A percentile compares a stretch with the other conserved stretches of the same genome.
Evolutionary conservation across 1,140 invertebrate genomes (phyloP).

Genomic region (Neotoxoptera formosana): DNA sequence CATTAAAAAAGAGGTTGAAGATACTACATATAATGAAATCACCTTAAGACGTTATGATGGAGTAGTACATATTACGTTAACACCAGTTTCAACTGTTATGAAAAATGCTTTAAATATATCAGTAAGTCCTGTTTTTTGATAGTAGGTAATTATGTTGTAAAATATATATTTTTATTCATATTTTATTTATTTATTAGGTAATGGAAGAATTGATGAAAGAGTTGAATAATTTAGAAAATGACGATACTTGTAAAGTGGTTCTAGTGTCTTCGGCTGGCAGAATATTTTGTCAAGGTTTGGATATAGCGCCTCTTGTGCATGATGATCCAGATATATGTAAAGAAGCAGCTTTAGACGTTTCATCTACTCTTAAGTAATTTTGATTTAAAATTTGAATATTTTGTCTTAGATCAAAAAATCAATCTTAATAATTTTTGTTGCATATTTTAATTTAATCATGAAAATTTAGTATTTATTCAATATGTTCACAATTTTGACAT

Average conservation of each 20-base stretch:
- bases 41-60: conserved; percentile 70
- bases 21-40: conserved; percentile 66
- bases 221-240: conserved; percentile 69
- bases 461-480: not conserved
- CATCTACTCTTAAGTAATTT: conserved; percentile 70
- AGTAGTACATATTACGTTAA: conserved; percentile 72
- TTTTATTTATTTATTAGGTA: conserved; percentile 65
- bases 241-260: conserved; percentile 69
- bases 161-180: not conserved
- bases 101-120: conserved; percentile 65
- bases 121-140: conserved; percentile 25
- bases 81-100: conserved; percentile 68
- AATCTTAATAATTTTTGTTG: not conserved
- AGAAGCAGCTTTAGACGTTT: conserved; percentile 68
- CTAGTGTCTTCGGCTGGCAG: conserved; percentile 71
- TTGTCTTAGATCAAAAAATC: not conserved
- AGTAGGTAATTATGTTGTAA: not conserved
- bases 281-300: conserved; percentile 77
- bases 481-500: too few species aligned
- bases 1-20: conserved; percentile 47
- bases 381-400: not conserved
- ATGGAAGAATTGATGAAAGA: conserved; percentile 72
- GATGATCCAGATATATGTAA: conserved; percentile 69
- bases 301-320: conserved; percentile 71
- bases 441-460: not conserved